These are phyloP conservation scores for Morus bassanus DNA, from an alignment of 2,797 vertebrate species.

Conservation along the genomic window DNA sequence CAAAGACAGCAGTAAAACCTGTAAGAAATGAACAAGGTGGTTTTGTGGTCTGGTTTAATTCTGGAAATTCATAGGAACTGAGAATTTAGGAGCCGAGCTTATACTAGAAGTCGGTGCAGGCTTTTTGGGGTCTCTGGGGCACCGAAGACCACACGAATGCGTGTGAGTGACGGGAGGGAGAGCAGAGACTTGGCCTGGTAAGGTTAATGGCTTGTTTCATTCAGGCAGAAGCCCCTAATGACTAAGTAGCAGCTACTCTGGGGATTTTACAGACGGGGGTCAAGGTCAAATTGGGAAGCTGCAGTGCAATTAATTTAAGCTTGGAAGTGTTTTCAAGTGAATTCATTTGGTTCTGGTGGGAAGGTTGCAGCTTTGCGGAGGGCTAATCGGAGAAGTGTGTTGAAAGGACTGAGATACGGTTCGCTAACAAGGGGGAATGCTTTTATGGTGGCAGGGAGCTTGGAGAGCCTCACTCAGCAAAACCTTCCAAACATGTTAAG, in stretches of 20 bases:
- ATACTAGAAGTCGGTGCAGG: neutral
- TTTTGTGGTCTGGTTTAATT: neutral
- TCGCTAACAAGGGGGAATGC: slow-evolving; percentile 38
- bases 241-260: neutral
- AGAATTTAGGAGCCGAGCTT: neutral
- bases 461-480: neutral
- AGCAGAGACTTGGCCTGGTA: neutral
- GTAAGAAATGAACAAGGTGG: neutral
- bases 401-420: slow-evolving; percentile 43
- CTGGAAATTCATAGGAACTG: neutral
- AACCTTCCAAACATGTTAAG: neutral
- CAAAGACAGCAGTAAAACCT: neutral
- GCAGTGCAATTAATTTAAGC: slow-evolving; percentile 52
- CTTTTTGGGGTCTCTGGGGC: neutral
- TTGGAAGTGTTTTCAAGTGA: slow-evolving; percentile 32
- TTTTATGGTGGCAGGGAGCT: slow-evolving; percentile 6
- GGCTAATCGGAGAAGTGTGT: slow-evolving; percentile 1
- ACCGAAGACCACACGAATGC: neutral
- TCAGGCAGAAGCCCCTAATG: slow-evolving; percentile 5
- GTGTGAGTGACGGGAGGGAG: neutral
- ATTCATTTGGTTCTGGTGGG: slow-evolving; percentile 34
- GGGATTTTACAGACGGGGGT: slow-evolving; percentile 10
- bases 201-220: neutral
- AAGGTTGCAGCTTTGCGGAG: slow-evolving; percentile 7
- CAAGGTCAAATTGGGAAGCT: slow-evolving; percentile 39